Evolutionary conservation across 2,113 vertebrate genomes (phyloP).

Genomic region (Rhabdornis inornatus): DNA sequence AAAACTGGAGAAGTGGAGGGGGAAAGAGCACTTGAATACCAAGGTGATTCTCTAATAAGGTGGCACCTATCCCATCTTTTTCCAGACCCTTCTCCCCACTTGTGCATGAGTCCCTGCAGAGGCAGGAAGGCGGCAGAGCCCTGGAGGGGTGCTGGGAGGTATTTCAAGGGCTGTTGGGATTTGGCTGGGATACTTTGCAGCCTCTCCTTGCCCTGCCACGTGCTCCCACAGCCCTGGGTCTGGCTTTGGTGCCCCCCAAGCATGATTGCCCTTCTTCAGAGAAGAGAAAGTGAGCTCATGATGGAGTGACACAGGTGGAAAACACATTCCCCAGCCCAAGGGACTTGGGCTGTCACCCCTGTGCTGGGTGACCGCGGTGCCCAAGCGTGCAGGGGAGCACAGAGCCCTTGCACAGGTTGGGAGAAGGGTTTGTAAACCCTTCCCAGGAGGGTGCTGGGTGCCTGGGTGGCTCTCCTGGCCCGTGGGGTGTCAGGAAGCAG

Average conservation of each 20-base stretch:
- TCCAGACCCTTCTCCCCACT: neutral
- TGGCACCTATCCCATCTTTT: neutral
- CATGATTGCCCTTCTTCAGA: fast-evolving
- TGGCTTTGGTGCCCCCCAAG: neutral
- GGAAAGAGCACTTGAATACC: neutral
- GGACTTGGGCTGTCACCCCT: neutral
- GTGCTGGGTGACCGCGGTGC: fast-evolving
- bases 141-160: neutral
- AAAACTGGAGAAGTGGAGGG: neutral
- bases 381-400: neutral
- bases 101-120: fast-evolving
- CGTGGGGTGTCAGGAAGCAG: fast-evolving
- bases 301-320: neutral
- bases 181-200: neutral
- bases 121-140: neutral
- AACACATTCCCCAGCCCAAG: neutral
- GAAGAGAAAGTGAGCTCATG: neutral
- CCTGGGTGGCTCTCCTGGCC: neutral
- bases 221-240: neutral
- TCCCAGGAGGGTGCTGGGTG: neutral
- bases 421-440: neutral
- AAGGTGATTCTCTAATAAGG: neutral
- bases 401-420: neutral
- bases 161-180: neutral
- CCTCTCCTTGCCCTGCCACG: neutral